Base-by-base conservation (phyloP, 2,797 vertebrate species). In the Catharus ustulatus region DNA sequence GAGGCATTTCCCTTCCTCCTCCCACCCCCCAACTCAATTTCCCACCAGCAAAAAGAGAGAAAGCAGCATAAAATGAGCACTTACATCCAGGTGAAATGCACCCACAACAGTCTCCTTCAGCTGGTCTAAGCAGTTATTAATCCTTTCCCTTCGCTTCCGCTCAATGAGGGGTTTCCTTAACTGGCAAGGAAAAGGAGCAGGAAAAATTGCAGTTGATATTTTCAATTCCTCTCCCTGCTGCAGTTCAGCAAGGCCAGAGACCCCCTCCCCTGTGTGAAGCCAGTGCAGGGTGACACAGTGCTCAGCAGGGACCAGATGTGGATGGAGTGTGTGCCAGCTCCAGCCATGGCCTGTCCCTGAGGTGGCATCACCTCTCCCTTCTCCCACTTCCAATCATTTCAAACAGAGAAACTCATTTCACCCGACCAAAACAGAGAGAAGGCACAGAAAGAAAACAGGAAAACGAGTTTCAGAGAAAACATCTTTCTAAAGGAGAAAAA, bases 161-260 rank as follows among this genome's bases (percentile, higher is more conserved):
- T 99, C 98, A 64, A 99, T 99, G 8, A 99, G 98, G 26, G 98
- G 98, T 95, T 99, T 99, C 72, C 98, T 98, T 95, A 99, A 91
- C 99, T 99, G 95, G 63, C 79, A 73, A 68, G 71, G 46, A 52
- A 71, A 81, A 84, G 45, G 46, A 74, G 23, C 42, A 67, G 27
- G 55, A 15, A n/a, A 52, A 73, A 55, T 5, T 54, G n/a, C 30
- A 32, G n/a, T 7, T 61, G 26, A 3, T 55, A 1, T 20, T 67
- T 63, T 36, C 6, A 7, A 17, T 57, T 66, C 30, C 21, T 42
- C 29, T 81, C 42, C 18, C 46, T 38, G 14, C 66, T 62, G 46
- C 54, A 23, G 66, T 11, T 57, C 54, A 49, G 52, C 1, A 1
- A 52, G 36, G 59, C 24, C 57, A 38, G 63, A 62, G 27, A 10